These are phyloP conservation scores for Catostomus latipinnis DNA, from an alignment of 2,797 vertebrate genomes.

Conservation along the genomic window DNA sequence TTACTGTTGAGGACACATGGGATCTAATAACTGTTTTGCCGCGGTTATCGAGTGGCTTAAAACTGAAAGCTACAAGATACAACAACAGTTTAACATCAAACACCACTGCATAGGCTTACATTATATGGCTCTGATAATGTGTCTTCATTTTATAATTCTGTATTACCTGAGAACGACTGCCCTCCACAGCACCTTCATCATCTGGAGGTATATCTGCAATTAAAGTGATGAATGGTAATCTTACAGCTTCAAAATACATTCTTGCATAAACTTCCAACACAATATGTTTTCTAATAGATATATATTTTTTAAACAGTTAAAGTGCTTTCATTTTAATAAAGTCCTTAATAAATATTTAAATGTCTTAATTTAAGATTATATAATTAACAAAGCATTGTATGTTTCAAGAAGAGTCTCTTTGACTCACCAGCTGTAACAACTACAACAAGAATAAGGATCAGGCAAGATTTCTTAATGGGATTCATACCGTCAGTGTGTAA, in stretches of 20 bases:
- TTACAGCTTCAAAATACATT: background rate
- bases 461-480: constrained; percentile 56
- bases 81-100: background rate
- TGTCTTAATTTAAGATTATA: background rate
- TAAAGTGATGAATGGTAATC: background rate
- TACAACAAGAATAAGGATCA: constrained; percentile 64
- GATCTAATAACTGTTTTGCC: too few species aligned
- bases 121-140: background rate
- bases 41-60: too few species aligned
- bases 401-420: background rate
- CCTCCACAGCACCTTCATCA: constrained; percentile 65
- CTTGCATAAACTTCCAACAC: too few species aligned
- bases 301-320: background rate
- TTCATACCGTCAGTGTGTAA: constrained; percentile 56
- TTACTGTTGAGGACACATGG: too few species aligned
- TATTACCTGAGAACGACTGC: constrained; percentile 23
- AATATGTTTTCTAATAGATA: too few species aligned
- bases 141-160: background rate
- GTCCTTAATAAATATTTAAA: background rate
- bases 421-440: constrained; percentile 75
- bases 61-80: background rate
- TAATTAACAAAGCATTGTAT: background rate
- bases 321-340: background rate
- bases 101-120: background rate
- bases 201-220: constrained; percentile 71